Evolutionary conservation across 2,797 vertebrate genomes (phyloP).

Genomic region (Podargus strigoides): DNA sequence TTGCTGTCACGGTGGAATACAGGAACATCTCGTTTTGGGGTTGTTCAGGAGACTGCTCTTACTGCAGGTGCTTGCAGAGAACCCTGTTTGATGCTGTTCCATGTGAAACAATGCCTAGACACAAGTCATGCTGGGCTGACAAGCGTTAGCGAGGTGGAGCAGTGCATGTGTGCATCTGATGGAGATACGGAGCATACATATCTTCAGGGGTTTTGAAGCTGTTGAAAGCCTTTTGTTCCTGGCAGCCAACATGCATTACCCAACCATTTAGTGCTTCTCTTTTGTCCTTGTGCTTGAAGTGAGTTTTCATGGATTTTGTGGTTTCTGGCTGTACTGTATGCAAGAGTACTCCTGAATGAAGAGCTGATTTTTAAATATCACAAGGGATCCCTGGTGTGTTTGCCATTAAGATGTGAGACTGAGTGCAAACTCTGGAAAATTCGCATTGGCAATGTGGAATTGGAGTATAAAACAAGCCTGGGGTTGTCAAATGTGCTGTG

Average conservation of each 20-base stretch:
- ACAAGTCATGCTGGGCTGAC: neutral
- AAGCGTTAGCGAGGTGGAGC: neutral
- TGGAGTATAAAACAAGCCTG: neutral
- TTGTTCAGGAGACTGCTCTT: neutral
- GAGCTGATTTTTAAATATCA: neutral
- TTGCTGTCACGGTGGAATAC: neutral
- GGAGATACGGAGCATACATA: accelerated
- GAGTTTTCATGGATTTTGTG: neutral
- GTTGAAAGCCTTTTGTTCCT: neutral
- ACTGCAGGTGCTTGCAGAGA: neutral
- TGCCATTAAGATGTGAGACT: neutral
- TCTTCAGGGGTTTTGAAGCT: neutral
- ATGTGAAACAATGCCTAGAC: neutral
- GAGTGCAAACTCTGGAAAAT: neutral
- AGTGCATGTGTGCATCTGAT: accelerated
- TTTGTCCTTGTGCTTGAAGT: constrained; percentile 4
- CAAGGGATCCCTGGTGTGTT: neutral
- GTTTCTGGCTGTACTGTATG: neutral
- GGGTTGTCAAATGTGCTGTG: neutral
- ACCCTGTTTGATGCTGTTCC: neutral
- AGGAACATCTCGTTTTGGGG: neutral
- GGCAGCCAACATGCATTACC: neutral
- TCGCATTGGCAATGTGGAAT: accelerated
- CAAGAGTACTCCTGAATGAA: neutral
- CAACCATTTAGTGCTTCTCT: neutral